Percentiles rank a stretch among this genome's conserved stretches.
Evolutionary conservation across 2,797 vertebrate species (phyloP).

Genomic region (Poecile montanus): DNA sequence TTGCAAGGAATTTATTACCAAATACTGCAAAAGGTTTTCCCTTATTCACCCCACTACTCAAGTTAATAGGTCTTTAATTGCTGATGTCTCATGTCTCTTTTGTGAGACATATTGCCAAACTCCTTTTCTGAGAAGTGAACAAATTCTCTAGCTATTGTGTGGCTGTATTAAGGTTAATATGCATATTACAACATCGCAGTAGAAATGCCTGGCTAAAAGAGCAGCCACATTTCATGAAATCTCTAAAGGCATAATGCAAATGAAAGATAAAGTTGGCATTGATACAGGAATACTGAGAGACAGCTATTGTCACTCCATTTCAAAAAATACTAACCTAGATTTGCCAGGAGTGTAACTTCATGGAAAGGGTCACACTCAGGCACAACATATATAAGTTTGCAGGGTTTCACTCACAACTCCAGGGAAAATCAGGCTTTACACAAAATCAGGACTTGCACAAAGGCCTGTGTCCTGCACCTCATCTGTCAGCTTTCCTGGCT

Average conservation of each 20-base stretch:
- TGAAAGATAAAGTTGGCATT: not conserved
- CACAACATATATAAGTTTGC: accelerated
- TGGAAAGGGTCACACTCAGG: not conserved
- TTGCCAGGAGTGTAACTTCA: not conserved
- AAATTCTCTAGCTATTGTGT: not conserved
- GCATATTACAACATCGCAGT: not conserved
- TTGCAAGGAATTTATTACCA: conserved; percentile 52
- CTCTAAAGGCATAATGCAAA: not conserved
- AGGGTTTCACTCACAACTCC: not conserved
- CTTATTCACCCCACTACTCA: conserved; percentile 24
- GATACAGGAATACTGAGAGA: not conserved
- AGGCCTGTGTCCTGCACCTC: not conserved
- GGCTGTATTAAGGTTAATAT: not conserved
- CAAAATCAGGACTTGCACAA: not conserved
- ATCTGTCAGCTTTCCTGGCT: not conserved
- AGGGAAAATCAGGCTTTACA: not conserved
- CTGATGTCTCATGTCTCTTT: conserved; percentile 27
- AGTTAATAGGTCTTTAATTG: conserved; percentile 60
- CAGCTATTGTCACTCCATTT: not conserved
- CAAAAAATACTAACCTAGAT: not conserved
- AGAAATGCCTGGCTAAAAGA: not conserved
- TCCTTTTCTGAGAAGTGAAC: conserved; percentile 29
- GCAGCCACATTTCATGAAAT: not conserved
- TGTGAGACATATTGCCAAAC: conserved; percentile 28
- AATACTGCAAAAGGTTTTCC: conserved; percentile 53